Evolutionary conservation across 2,113 vertebrate species (phyloP), one percentile per base, ranked within the genome.

Genomic region (Gasterosteus aculeatus): DNA sequence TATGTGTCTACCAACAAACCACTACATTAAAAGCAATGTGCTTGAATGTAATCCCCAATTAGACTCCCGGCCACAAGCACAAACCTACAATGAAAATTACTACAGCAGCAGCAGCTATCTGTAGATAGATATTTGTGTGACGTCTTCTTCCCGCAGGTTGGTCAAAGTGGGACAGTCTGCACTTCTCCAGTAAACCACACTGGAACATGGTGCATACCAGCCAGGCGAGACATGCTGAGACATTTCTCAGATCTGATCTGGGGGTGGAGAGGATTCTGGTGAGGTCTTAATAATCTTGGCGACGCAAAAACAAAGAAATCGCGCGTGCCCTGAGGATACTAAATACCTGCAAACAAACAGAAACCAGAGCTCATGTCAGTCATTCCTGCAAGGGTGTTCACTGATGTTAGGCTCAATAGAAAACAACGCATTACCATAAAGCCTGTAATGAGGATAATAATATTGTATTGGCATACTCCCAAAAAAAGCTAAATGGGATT

Each of bases 151-250:
- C 39, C 83, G 44, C 78, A 73, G 38, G 73, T 15, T 0, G 83
- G 66, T 85, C 75, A 88, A 65, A 87, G 57, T 77, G 63, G 85
- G 80, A 82, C 39, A 72, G 75, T 87, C 82, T 85, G 79, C 78
- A 75, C 79, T 72, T 22, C 39, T 26, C 77, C 56, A 72, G 38
- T 56, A 58, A 78, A 49, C 33, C 15, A 5, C 42, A 46, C 33
- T 39, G 18, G 61, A 18, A 69, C 33, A 78, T 16, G 31, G 38
- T 82, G 67, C 89, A 91, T 89, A 83, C 81, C 87, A 74, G 61
- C 26, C 72, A 85, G 76, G 77, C 65, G 79, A 86, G 90, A 87
- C 89, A 88, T 87, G 90, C 89, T 87, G 86, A 89, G 90, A 84
- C 90, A 92, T 66, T 86, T 72, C 80, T 82, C 75, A 74, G 80